Evolutionary conservation across 2,113 vertebrate genomes (phyloP), one percentile per base, ranked within the genome.

Genomic region (Sinocyclocheilus grahami): DNA sequence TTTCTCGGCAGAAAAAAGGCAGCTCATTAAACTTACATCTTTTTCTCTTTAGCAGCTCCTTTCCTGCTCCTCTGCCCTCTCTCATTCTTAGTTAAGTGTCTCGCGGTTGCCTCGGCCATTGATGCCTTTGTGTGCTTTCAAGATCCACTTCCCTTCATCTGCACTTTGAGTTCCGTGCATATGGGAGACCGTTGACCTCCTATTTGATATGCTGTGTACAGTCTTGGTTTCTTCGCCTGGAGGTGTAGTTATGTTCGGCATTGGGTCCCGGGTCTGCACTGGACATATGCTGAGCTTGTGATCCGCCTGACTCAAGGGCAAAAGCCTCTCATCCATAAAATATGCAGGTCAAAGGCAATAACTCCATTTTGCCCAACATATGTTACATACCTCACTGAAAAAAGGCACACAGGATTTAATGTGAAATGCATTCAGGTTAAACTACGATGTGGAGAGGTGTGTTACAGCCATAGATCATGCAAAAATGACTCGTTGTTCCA

Each of bases 271-370:
- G 60, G 62, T 87, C 82, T 81, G 76, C 24, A 76, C 87, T 85
- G 89, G 88, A 88, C 82, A 88, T 90, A 86, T 86, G 85, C 91
- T 91, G 89, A 86, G 86, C 58, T 81, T 65, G 71, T 82, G 88
- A 89, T 86, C 87, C 75, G 72, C 33, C 30, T 78, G 88, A 87
- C 87, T 89, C 67, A 81, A 86, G 86, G 86, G 86, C 80, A 86
- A 87, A 87, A 82, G 75, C 65, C 80, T 84, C 76, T 80, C 80
- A 82, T 90, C 89, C 75, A 89, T 90, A 82, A 90, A 84, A 86
- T 81, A 90, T 89, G 78, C 81, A 85, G 84, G 87, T 84, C 87
- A 87, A 88, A 86, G 46, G 72, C 85, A 87, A 79, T 53, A 87
- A 86, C 77, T 83, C 24, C 63, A 48, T 69, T 58, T 84, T 85